Evolutionary conservation across 2,113 vertebrate species (phyloP), one percentile per base, ranked within the genome.

Genomic region (Ranitomeya variabilis): DNA sequence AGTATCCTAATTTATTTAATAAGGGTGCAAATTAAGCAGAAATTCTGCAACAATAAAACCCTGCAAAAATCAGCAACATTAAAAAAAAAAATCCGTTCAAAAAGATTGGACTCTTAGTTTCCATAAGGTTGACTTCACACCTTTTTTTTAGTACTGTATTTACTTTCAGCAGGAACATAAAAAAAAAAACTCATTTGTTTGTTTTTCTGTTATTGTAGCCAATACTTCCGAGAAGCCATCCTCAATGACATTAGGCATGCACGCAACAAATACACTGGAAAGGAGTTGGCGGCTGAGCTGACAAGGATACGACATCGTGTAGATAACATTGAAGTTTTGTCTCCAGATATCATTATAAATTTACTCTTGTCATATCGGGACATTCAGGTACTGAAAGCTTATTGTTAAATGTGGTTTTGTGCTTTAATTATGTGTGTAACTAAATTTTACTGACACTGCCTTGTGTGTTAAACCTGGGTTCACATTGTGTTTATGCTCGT

Each of bases 261-360:
- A 1, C 96, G 98, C 13, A 96, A 97, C 69, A 93, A 98, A 67
- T 98, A 96, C 93, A 96, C 95, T 0, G 98, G 97, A 87, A 94
- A 94, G 91, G 98, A 99, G 91, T 93, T 99, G 67, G 96, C 98
- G 0, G 93, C 94, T 18, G 98, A 99, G 89, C 92, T 99, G 92
- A 95, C 93, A 81, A 97, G 97, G 80, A 99, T 99, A 92, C 97
- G 97, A 79, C 97, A 98, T 91, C 95, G 98, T 5, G 94, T 99
- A 59, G 98, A 99, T 93, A 99, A 97, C 6, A 97, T 98, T 86
- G 98, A 99, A 93, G 96, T 98, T 91, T 93, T 99, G 90, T 99
- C 98, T 19, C 96, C 97, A n/a, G 98, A 99, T 90, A 97, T 99
- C 64, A 96, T 99, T 86, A 98, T 99, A 93, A 99, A 99, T 91